Evolutionary conservation across 2,113 vertebrate species (phyloP), one percentile per base, ranked within the genome.

Genomic region (Cavia porcellus): DNA sequence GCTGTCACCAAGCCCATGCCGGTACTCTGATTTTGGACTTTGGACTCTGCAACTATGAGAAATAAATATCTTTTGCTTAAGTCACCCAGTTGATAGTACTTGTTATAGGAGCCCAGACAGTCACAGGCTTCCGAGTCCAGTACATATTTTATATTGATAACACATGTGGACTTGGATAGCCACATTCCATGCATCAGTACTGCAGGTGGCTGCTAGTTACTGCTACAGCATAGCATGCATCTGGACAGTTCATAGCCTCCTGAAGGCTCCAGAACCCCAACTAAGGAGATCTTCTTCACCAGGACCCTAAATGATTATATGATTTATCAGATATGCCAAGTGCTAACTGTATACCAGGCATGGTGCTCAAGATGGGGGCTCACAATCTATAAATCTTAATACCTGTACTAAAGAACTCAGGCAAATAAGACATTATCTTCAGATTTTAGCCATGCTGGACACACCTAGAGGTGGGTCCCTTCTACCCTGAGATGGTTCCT

Each of bases 401-500:
- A 30, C 52, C 68, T 82, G 24, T 25, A 52, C 6, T 9, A 86
- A 93, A 75, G 42, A 92, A 91, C 45, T 93, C 28, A 35, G 45
- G 38, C 17, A 47, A 86, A 7, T 35, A 79, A 86, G 57, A 84
- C 50, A 22, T 45, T 95, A 87, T 42, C 75, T 81, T 89, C 15
- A 12, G 84, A 95, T 68, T 82, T 55, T 52, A 94, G 55, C 17
- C 35, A 61, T 75, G 2, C 25, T 64, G 32, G 52, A 19, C 22
- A 7, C 5, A 42, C 19, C 8, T 77, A 3, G 66, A 62, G 89
- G 55, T 92, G 57, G 38, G 17, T 35, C 66, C 7, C 66, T 19
- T 72, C 47, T 85, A 42, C 64, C 5, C 77, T 82, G 72, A 30
- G 64, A 55, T 66, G n/a, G 22, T 38, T 50, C 77, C 93, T 86